phyloP scores from a whole-genome alignment of 2,888 invertebrate species.

The Crepidodera aurea region DNA sequence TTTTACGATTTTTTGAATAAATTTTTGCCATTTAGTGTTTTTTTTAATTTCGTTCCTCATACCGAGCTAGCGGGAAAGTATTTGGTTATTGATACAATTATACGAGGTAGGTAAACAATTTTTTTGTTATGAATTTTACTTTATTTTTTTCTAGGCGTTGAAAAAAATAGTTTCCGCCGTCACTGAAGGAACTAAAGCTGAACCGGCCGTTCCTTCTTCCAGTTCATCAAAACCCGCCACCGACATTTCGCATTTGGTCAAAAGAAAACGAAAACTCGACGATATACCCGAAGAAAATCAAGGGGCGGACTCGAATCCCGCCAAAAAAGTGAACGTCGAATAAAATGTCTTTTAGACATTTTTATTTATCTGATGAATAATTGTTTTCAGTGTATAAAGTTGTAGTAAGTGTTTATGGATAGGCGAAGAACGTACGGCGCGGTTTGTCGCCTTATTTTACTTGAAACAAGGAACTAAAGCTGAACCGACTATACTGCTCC shows the following conservation, averaged over 20 bases:
- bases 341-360: not conserved
- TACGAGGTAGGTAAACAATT: not conserved
- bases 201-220: slow-evolving; percentile 25
- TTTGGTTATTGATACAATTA: too few relatives aligned
- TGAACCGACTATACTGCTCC: slow-evolving; percentile 97
- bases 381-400: not conserved
- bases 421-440: too few relatives aligned
- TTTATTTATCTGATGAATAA: not conserved
- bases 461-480: too few relatives aligned
- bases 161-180: slow-evolving; percentile 41
- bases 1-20: slow-evolving; percentile 27
- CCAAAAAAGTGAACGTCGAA: slow-evolving; percentile 63
- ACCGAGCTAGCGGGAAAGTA: too few relatives aligned
- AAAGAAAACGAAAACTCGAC: slow-evolving; percentile 76
- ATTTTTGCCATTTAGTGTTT: slow-evolving; percentile 12
- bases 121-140: not conserved
- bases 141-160: slow-evolving; percentile 41
- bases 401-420: too few relatives aligned
- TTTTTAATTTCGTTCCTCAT: slow-evolving; percentile 7
- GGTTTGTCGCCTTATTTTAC: too few relatives aligned
- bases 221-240: slow-evolving; percentile 68
- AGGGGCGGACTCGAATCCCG: slow-evolving; percentile 58
- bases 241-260: slow-evolving; percentile 85
- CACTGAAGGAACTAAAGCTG: slow-evolving; percentile 16
- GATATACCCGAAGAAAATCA: slow-evolving; percentile 61